These are phyloP conservation scores for Pterobdella sp. DNA, from an alignment of 2,888 invertebrate species.

Conservation along the genomic window DNA sequence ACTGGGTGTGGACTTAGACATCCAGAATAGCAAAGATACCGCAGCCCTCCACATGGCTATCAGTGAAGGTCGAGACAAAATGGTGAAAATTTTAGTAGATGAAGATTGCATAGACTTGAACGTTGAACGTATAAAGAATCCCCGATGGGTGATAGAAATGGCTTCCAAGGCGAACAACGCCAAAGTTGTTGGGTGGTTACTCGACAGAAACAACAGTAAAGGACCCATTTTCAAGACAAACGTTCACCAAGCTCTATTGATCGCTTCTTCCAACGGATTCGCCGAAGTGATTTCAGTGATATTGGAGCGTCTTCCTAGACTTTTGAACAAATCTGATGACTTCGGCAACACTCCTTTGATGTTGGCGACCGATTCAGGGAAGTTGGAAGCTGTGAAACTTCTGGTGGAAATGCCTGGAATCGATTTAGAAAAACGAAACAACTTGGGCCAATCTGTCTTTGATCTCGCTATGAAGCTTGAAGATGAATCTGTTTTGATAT, in stretches of 20 bases:
- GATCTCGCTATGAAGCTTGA: slow-evolving; percentile 31
- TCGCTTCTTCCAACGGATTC: slow-evolving; percentile 30
- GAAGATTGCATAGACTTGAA: slow-evolving; percentile 31
- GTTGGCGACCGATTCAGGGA: slow-evolving; percentile 24
- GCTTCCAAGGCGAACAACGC: slow-evolving; percentile 26
- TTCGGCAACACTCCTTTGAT: slow-evolving; percentile 30
- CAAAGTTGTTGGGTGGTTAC: slow-evolving; percentile 24
- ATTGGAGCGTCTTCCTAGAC: slow-evolving; percentile 21
- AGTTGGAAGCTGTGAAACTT: slow-evolving; percentile 24
- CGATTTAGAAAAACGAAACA: slow-evolving; percentile 28
- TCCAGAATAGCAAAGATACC: slow-evolving; percentile 21
- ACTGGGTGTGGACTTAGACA: slow-evolving; percentile 15
- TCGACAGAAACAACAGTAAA: slow-evolving; percentile 27
- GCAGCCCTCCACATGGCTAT: slow-evolving; percentile 24
- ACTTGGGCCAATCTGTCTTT: slow-evolving; percentile 31
- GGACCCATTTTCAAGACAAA: slow-evolving; percentile 22
- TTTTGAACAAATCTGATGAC: slow-evolving; percentile 30
- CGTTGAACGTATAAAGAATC: slow-evolving; percentile 31
- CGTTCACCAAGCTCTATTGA: slow-evolving; percentile 29
- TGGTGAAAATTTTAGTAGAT: slow-evolving; percentile 22
- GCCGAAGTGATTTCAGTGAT: slow-evolving; percentile 28
- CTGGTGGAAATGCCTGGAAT: slow-evolving; percentile 27
- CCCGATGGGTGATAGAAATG: slow-evolving; percentile 31
- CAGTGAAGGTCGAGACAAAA: slow-evolving; percentile 17
- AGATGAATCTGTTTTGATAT: slow-evolving; percentile 26